These are phyloP conservation scores for Gymnogyps californianus DNA, from an alignment of 2,113 vertebrate species.

Conservation along the genomic window DNA sequence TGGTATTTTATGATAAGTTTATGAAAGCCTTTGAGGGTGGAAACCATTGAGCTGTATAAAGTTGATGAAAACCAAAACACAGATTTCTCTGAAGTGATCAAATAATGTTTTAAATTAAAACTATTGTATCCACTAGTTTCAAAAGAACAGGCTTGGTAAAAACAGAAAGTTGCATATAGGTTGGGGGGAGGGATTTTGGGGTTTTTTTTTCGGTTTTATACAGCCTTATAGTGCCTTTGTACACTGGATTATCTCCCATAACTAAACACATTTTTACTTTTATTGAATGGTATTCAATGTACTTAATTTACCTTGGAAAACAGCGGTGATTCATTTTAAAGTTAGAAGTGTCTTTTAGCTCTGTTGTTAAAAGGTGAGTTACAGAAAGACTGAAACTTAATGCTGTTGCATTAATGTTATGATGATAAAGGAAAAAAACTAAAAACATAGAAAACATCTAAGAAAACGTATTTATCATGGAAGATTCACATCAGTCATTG, in stretches of 20 bases:
- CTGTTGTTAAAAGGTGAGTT: not conserved
- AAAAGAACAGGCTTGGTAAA: not conserved
- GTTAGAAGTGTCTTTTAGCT: not conserved
- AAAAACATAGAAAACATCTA: not conserved
- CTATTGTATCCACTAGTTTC: not conserved
- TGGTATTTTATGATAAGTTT: not conserved
- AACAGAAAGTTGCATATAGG: not conserved
- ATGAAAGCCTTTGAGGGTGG: not conserved
- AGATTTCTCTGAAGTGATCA: not conserved
- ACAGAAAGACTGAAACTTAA: not conserved
- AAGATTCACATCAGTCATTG: not conserved
- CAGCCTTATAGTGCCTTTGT: not conserved
- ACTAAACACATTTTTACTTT: not conserved
- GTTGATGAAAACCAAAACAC: not conserved
- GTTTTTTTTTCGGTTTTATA: accelerated
- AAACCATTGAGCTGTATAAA: not conserved
- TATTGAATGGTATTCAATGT: not conserved
- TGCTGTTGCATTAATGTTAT: not conserved
- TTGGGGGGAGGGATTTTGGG: not conserved
- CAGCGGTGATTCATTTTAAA: not conserved
- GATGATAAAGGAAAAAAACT: not conserved
- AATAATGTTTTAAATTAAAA: not conserved
- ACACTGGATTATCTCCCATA: not conserved
- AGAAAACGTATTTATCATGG: not conserved
- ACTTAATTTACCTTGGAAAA: not conserved